Conservation (phyloP, 2,888 invertebrate species). For the Lasioglossum marginatum region DNA sequence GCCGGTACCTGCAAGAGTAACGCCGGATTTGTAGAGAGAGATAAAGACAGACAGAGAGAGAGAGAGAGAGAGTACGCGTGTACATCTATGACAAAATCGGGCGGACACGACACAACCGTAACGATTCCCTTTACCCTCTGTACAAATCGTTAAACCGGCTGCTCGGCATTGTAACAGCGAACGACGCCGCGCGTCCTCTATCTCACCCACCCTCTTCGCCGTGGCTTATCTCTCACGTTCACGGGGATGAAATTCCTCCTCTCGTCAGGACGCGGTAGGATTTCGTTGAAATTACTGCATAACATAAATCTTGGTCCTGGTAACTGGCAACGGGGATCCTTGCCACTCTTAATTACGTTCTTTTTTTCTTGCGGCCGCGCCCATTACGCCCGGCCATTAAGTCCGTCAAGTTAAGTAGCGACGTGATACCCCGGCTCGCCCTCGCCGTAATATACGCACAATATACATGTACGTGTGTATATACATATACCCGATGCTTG, state of each 20-base stretch:
- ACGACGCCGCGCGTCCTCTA: neutral
- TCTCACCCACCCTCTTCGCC: neutral
- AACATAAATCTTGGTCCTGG: constrained; percentile 74
- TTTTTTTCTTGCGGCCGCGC: constrained; percentile 71
- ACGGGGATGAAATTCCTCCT: constrained; percentile 49
- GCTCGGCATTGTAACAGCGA: neutral
- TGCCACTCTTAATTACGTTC: constrained; percentile 78
- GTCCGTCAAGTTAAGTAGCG: constrained; percentile 80
- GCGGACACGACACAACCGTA: neutral
- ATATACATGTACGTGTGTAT: constrained; percentile 39
- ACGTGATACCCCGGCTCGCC: constrained; percentile 73
- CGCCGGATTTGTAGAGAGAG: constrained; percentile 7
- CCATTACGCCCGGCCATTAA: constrained; percentile 80
- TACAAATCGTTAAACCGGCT: constrained; percentile 40
- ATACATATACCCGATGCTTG: neutral
- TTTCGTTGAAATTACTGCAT: constrained; percentile 72
- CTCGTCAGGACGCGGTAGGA: constrained; percentile 59
- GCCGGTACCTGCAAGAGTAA: constrained; percentile 19
- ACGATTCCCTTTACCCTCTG: constrained; percentile 15
- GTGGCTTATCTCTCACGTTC: constrained; percentile 1
- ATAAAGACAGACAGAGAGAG: neutral
- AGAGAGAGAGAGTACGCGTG: neutral
- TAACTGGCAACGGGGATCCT: constrained; percentile 68
- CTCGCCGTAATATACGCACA: constrained; percentile 66
- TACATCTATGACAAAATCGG: neutral